phyloP scores from a whole-genome alignment of 2,797 vertebrate genomes.

The Columba guinea region DNA sequence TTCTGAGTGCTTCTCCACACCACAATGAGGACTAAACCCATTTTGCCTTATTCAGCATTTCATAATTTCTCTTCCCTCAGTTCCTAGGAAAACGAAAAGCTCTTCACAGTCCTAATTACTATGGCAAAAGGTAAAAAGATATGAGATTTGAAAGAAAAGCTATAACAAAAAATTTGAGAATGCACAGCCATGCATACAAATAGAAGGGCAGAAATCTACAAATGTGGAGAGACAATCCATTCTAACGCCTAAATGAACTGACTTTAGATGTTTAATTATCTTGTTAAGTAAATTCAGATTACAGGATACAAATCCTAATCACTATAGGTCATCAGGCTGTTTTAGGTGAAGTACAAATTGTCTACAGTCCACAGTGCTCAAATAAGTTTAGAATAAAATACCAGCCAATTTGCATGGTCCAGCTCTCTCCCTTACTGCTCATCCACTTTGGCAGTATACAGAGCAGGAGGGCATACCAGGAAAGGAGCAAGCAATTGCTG shows the following conservation, averaged over 20 bases:
- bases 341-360: slow-evolving; percentile 30
- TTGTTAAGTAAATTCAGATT: slow-evolving; percentile 72
- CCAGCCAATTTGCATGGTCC: background rate
- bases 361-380: background rate
- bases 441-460: too few relatives aligned
- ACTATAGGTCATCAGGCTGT: slow-evolving; percentile 22
- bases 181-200: slow-evolving; percentile 32
- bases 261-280: slow-evolving; percentile 74
- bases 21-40: slow-evolving; percentile 51
- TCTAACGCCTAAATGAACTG: slow-evolving; percentile 60
- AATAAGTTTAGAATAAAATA: slow-evolving; percentile 28
- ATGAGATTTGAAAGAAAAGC: slow-evolving; percentile 63
- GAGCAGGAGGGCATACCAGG: background rate
- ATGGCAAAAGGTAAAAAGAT: slow-evolving; percentile 51
- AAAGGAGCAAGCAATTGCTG: background rate
- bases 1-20: slow-evolving; percentile 68
- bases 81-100: slow-evolving; percentile 62
- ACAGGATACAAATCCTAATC: slow-evolving; percentile 47
- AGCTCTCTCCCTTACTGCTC: background rate
- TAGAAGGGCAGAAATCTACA: slow-evolving; percentile 13
- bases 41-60: slow-evolving; percentile 73
- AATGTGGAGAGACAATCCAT: slow-evolving; percentile 33
- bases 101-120: slow-evolving; percentile 63
- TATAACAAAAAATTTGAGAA: slow-evolving; percentile 55
- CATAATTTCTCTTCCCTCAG: slow-evolving; percentile 56